Base-by-base conservation (phyloP, 2,113 vertebrate species). In the Cyanoliseus patagonus region DNA sequence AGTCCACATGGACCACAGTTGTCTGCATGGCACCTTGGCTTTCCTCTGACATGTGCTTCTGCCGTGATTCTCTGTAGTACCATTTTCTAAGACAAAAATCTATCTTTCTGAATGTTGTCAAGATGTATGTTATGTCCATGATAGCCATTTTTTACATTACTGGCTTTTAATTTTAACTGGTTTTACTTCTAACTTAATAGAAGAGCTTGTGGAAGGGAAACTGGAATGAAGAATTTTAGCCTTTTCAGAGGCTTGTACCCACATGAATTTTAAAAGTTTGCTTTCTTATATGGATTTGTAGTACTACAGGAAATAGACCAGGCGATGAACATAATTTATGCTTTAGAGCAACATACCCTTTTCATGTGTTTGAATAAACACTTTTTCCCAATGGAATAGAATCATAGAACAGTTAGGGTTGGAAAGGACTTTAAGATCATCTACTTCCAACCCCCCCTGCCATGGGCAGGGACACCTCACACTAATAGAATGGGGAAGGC, bases 171-270 rank as follows among this genome's bases (percentile, higher is more conserved):
- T 59, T 68, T 80, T 73, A 59, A 67, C 35, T 14, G 12, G 5
- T 44, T 44, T 39, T 55, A 35, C 35, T 20, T 83, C 41, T 46
- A 23, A 75, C 31, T 80, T 84, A 64, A 28, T 69, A 17, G 5
- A 30, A 83, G 51, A 39, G 47, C 23, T 51, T 3, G 0, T 59
- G 23, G 59, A 80, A 61, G 19, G 18, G 78, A 61, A 88, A 61
- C 22, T 17, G 44, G 42, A 72, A 42, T 42, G 24, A 64, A 42
- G n/a, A 67, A 46, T 12, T 70, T 24, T 5, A 23, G 72, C 76
- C 46, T 94, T 88, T 93, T 67, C 35, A 75, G 79, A 86, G 51
- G 18, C 83, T 86, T 78, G 17, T 79, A 81, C 62, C 61, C 64
- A 82, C 8, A 1, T 31, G 23, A 46, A 47, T 37, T 72, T 74